Evolutionary conservation across 2,797 vertebrate species (phyloP).

Genomic region (Crypturellus tataupa): DNA sequence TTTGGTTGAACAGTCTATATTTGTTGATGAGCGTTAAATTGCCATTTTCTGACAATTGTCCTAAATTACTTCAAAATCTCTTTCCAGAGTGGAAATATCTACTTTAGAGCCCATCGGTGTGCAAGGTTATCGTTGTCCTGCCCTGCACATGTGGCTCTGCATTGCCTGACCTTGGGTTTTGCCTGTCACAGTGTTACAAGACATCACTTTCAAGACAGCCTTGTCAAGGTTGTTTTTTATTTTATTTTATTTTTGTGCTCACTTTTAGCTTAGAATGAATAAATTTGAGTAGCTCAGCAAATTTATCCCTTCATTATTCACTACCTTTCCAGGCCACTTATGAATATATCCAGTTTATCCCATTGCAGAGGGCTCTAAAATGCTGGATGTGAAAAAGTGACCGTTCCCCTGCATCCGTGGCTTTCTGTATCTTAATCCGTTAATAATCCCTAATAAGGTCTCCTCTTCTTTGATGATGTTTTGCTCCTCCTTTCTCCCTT

Average conservation of each 20-base stretch:
- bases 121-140: neutral
- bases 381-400: neutral
- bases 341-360: neutral
- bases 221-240: neutral
- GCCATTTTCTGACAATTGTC: conserved; percentile 54
- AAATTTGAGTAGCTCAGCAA: conserved; percentile 49
- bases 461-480: neutral
- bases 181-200: rapidly evolving
- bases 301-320: neutral
- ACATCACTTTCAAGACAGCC: neutral
- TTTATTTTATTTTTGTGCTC: neutral
- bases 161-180: conserved; percentile 55
- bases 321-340: neutral
- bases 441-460: neutral
- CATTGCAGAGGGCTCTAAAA: neutral
- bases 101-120: neutral
- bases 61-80: conserved; percentile 35
- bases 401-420: neutral
- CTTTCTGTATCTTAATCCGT: neutral
- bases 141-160: neutral
- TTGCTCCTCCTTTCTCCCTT: neutral
- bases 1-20: conserved; percentile 34
- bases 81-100: neutral
- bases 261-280: conserved; percentile 35
- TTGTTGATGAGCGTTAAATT: conserved; percentile 55